Conservation (phyloP, 1,140 invertebrate species). For the Ips typographus region DNA sequence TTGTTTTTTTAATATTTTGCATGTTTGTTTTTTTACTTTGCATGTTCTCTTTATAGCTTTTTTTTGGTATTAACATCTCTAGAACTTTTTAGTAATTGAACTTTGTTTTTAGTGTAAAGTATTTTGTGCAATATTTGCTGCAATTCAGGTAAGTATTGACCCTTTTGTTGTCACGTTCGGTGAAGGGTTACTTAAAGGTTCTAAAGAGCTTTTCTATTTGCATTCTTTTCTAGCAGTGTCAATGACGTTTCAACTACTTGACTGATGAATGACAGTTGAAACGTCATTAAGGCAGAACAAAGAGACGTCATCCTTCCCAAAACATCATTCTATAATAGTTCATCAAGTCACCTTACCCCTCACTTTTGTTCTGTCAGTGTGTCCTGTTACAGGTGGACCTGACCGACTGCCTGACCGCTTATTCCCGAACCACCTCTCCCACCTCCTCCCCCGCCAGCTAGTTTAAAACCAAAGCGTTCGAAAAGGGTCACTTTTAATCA, state of each 20-base stretch:
- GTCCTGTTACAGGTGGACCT: constrained; percentile 38
- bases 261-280: too few species aligned
- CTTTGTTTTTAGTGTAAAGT: constrained; percentile 2
- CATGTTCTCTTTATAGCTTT: too few species aligned
- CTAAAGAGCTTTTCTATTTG: constrained; percentile 6
- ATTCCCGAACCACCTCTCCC: constrained; percentile 16
- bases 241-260: too few species aligned
- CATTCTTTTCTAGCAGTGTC: not conserved
- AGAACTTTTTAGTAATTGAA: constrained; percentile 25
- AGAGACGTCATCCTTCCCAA: too few species aligned
- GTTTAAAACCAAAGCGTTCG: constrained; percentile 30
- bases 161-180: not conserved
- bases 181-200: constrained; percentile 17
- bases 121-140: not conserved
- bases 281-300: too few species aligned
- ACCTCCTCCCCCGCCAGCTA: constrained; percentile 27
- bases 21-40: not conserved
- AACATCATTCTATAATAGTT: not conserved
- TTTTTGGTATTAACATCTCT: constrained; percentile 5
- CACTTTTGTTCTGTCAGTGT: not conserved
- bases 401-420: constrained; percentile 34
- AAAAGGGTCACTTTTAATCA: constrained; percentile 8
- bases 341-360: constrained; percentile 6
- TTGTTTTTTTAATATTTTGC: constrained; percentile 6
- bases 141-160: constrained; percentile 1